These are phyloP conservation scores for Marisa cornuarietis DNA, from an alignment of 1,140 invertebrate species.

Conservation along the genomic window DNA sequence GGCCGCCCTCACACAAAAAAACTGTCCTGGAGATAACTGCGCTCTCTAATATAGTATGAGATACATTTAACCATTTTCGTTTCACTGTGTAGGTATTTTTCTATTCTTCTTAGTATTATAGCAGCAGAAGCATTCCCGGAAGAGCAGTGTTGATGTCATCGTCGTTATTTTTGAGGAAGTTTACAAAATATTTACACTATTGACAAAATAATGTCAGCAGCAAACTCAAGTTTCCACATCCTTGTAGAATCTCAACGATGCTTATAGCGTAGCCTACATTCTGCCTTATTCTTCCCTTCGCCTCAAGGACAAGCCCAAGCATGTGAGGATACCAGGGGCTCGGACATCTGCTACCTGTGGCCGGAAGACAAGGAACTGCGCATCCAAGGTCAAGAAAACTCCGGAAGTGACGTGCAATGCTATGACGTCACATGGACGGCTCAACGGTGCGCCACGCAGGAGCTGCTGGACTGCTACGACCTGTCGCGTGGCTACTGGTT, in stretches of 20 bases:
- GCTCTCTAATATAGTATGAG: too few species aligned
- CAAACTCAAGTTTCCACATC: not conserved
- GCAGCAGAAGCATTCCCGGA: too few species aligned
- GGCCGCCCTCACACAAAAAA: too few species aligned
- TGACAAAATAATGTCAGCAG: not conserved
- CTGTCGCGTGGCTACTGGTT: constrained; percentile 53
- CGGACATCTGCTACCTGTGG: constrained; percentile 17
- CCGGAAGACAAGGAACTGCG: constrained; percentile 2
- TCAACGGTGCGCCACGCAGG: constrained; percentile 32
- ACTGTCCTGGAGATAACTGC: too few species aligned
- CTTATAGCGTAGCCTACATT: not conserved
- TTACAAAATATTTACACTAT: not conserved
- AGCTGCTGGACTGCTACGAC: constrained; percentile 50
- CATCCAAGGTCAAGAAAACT: not conserved
- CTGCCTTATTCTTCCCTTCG: not conserved
- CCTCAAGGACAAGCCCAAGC: not conserved
- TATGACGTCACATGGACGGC: constrained; percentile 38
- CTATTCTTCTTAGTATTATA: too few species aligned
- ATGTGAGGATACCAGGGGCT: not conserved
- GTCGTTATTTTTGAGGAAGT: not conserved
- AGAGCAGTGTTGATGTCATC: not conserved
- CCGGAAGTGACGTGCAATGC: constrained; percentile 20
- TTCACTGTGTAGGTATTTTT: too few species aligned
- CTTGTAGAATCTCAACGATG: not conserved
- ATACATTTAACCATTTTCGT: too few species aligned